Base-by-base conservation (phyloP, 2,113 vertebrate genomes). In the Xiphophorus hellerii region DNA sequence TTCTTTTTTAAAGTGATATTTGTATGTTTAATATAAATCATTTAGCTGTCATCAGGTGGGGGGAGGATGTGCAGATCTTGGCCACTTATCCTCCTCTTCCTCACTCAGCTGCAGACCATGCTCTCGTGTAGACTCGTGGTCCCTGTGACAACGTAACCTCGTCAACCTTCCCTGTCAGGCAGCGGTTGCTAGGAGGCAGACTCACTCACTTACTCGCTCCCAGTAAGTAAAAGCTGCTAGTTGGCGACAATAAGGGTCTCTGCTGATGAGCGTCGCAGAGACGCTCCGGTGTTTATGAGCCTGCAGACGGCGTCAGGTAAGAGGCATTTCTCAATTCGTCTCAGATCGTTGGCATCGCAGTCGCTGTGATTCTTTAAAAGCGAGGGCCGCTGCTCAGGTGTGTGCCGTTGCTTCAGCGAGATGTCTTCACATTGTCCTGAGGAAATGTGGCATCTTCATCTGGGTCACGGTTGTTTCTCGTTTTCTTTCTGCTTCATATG, bases 131-230 rank as follows among this genome's bases (percentile, higher is more conserved):
- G 61, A 33, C 66, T 69, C 37, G 27, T 70, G 66, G 78, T 80
- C 67, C 67, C 63, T 80, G 66, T 61, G 72, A 74, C 71, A 65
- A 69, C 35, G 0, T 74, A 74, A 80, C 74, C 69, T 74, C 77
- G 65, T 84, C 72, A 86, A 8, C 71, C 74, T 66, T 76, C 63
- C 27, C 76, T 78, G 71, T 80, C 69, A 73, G 62, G 61, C 78
- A 48, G 83, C 76, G 30, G 87, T 89, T 87, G 87, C 85, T 85
- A 85, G 83, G 80, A 85, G 85, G 81, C 78, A 68, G 77, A 73
- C 66, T 73, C 73, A 0, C 76, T 76, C 33, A 0, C 61, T 76
- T 8, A 29, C 64, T 70, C 74, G 62, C 6, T 37, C 14, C 14
- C 14, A 37, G 35, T 37, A n/a, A 58, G 44, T 48, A 48, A 58